phyloP scores from a whole-genome alignment of 2,888 invertebrate species.

The Papilio demoleus region DNA sequence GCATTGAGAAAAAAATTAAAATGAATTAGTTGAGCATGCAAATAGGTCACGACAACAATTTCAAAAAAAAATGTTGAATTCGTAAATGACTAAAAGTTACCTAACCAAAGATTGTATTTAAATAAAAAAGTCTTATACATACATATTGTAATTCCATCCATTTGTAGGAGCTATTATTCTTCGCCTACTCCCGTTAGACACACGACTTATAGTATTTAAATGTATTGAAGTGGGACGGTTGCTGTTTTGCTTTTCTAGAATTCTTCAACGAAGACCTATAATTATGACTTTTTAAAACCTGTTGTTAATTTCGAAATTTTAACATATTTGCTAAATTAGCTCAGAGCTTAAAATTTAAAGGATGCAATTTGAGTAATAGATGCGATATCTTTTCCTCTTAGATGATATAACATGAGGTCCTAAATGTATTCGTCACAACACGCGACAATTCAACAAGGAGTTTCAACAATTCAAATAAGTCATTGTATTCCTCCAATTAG shows the following conservation, averaged over 20 bases:
- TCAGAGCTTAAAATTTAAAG: too few relatives aligned
- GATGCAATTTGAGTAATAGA: too few relatives aligned
- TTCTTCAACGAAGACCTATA: not conserved
- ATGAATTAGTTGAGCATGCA: constrained; percentile 20
- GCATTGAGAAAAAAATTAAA: constrained; percentile 22
- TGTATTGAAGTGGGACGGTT: not conserved
- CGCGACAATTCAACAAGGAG: not conserved
- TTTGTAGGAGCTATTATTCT: not conserved
- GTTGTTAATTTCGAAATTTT: too few relatives aligned
- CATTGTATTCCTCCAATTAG: not conserved
- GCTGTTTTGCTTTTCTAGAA: not conserved
- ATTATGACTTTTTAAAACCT: not conserved
- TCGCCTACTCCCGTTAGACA: not conserved
- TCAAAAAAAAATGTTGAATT: constrained; percentile 23
- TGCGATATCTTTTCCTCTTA: too few relatives aligned
- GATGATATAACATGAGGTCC: not conserved
- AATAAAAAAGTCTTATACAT: constrained; percentile 3
- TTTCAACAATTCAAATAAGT: not conserved
- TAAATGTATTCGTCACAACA: not conserved
- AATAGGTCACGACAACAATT: constrained; percentile 33
- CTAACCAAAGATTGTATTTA: constrained; percentile 8
- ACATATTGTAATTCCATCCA: not conserved
- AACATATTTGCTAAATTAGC: too few relatives aligned
- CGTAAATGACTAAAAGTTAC: constrained; percentile 13
- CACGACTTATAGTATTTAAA: not conserved